phyloP scores from a whole-genome alignment of 1,140 invertebrate genomes.

The Chironomus striatipennis region DNA sequence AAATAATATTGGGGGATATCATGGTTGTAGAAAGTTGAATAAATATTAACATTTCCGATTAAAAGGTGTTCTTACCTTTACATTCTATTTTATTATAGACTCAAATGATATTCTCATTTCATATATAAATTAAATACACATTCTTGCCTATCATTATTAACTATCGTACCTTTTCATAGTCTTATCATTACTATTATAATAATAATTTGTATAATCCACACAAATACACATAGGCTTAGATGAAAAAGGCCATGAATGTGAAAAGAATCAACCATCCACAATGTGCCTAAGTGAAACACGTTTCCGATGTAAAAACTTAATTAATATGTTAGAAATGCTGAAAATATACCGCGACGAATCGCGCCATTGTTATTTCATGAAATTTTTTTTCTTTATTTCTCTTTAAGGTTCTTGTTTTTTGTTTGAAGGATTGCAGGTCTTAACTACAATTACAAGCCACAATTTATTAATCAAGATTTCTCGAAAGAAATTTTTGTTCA shows the following conservation, averaged over 20 bases:
- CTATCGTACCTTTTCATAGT: background rate
- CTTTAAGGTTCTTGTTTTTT: background rate
- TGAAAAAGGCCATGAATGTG: background rate
- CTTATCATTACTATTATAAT: background rate
- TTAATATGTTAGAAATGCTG: slow-evolving; percentile 12
- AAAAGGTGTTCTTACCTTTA: too few species aligned
- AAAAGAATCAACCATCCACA: background rate
- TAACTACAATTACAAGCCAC: background rate
- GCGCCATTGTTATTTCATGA: background rate
- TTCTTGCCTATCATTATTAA: background rate
- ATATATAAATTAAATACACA: background rate
- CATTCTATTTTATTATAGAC: too few species aligned
- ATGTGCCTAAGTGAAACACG: background rate
- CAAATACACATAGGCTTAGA: background rate
- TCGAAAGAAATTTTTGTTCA: too few species aligned
- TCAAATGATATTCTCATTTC: background rate
- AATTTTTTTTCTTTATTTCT: background rate
- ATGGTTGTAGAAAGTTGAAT: too few species aligned
- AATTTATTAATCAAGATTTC: background rate
- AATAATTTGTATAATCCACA: background rate
- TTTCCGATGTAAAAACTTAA: slow-evolving; percentile 15
- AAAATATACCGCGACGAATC: slow-evolving; percentile 19
- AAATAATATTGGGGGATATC: too few species aligned
- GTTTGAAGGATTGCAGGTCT: background rate
- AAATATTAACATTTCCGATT: background rate